Conservation (phyloP, 2,113 vertebrate genomes). For the Neodontobutis hainanensis region DNA sequence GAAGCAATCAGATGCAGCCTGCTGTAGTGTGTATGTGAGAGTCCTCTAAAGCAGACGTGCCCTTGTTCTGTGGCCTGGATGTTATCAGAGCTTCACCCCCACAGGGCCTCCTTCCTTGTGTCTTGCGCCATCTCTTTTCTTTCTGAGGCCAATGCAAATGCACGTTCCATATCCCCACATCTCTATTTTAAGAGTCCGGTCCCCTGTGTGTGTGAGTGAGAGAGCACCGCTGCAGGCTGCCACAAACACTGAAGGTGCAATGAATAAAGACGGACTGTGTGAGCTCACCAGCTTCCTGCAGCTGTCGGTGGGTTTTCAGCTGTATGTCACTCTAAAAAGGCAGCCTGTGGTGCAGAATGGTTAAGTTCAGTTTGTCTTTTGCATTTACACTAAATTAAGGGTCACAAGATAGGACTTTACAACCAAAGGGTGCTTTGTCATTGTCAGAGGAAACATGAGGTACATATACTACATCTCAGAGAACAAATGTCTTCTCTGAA, state of each 20-base stretch:
- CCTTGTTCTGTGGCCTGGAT: slow-evolving; percentile 50
- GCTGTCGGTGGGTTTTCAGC: slow-evolving; percentile 32
- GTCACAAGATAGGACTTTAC: no score
- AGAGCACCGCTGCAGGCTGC: slow-evolving; percentile 49
- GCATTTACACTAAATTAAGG: no score
- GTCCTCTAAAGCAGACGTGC: no score
- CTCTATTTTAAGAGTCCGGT: slow-evolving; percentile 69
- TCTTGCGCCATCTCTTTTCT: slow-evolving; percentile 61
- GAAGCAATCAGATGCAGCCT: slow-evolving; percentile 55
- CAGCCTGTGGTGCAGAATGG: no score
- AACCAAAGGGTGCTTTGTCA: no score
- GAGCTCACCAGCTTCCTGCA: slow-evolving; percentile 22
- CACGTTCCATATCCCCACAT: slow-evolving; percentile 32
- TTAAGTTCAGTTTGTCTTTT: no score
- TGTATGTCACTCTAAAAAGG: no score
- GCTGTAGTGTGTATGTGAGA: slow-evolving; percentile 29
- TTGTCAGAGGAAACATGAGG: no score
- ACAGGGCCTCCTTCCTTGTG: slow-evolving; percentile 49
- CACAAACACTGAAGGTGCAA: slow-evolving; percentile 55
- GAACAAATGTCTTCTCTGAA: no score
- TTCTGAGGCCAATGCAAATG: slow-evolving; percentile 67
- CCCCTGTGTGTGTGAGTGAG: slow-evolving; percentile 51
- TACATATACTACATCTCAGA: no score
- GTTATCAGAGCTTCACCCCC: slow-evolving; percentile 58
- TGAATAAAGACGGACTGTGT: slow-evolving; percentile 56